Conservation (phyloP, 2,113 vertebrate genomes). For the Callithrix jacchus region DNA sequence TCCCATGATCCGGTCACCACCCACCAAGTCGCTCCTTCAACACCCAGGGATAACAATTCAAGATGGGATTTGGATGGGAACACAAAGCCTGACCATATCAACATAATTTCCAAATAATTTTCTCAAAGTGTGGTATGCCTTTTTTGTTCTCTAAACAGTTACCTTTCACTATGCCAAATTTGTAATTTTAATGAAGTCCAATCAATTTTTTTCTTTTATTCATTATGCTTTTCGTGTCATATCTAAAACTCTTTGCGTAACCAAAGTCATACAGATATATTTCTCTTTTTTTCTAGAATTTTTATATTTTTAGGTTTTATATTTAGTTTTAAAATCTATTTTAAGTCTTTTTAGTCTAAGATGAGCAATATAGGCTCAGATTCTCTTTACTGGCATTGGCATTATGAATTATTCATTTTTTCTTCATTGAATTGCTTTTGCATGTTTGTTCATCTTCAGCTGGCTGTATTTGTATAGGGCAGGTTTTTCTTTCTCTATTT, state of each 20-base stretch:
- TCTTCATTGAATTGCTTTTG: background rate
- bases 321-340: background rate
- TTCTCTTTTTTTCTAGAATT: background rate
- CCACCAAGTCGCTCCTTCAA: no score
- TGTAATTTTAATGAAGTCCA: background rate
- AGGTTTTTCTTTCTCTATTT: background rate
- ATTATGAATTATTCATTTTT: background rate
- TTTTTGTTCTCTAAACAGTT: background rate
- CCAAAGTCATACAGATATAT: background rate
- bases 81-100: no score
- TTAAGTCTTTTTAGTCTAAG: no score
- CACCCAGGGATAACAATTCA: no score
- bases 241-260: background rate
- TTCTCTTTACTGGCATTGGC: background rate
- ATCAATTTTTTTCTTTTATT: background rate
- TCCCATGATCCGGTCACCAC: no score
- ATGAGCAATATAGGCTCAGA: background rate
- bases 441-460: background rate
- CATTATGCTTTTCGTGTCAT: background rate
- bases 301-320: background rate
- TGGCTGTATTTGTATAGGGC: background rate
- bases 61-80: no score
- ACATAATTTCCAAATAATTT: background rate
- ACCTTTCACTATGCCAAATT: background rate
- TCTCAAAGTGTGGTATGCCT: background rate